Conservation (phyloP, 2,797 vertebrate genomes). For the Coccyzus lansbergi region DNA sequence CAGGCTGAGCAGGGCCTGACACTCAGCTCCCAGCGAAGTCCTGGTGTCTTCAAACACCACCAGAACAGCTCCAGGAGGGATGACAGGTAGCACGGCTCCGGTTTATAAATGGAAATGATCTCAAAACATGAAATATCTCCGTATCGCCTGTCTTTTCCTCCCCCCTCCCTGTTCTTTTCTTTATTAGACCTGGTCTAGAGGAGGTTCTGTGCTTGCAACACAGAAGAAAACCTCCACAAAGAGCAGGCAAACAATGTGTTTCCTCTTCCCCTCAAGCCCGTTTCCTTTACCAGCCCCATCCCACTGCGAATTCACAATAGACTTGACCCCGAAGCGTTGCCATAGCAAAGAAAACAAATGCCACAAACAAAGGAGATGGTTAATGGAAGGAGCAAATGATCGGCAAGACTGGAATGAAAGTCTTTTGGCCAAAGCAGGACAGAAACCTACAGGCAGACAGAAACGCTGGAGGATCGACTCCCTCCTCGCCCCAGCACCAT, state of each 20-base stretch:
- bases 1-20: background rate
- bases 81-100: background rate
- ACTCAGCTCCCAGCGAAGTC: background rate
- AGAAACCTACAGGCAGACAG: background rate
- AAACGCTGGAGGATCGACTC: background rate
- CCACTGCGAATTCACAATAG: background rate
- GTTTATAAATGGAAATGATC: background rate
- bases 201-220: background rate
- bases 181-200: background rate
- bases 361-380: background rate
- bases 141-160: too few relatives aligned
- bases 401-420: background rate
- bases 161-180: too few relatives aligned
- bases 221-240: background rate
- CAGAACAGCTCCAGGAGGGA: background rate
- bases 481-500: accelerated
- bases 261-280: background rate
- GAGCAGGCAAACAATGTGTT: background rate
- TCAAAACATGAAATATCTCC: too few relatives aligned
- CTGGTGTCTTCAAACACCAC: background rate
- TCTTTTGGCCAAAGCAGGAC: background rate
- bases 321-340: background rate
- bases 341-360: background rate
- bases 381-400: background rate
- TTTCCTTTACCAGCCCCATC: background rate